phyloP scores from a whole-genome alignment of 1,140 invertebrate species.

The Lucilia cuprina region DNA sequence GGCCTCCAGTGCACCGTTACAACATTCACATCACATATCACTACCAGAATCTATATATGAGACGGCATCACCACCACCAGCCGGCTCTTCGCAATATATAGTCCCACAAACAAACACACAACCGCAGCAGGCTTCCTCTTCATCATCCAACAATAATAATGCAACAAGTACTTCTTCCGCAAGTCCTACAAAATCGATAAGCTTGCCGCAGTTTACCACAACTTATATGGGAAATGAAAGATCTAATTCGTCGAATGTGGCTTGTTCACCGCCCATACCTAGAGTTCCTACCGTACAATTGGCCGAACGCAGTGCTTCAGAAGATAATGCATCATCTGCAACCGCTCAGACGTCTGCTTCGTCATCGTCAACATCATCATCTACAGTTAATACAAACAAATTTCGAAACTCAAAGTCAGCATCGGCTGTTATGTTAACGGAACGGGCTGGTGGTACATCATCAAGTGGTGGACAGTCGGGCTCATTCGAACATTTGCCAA shows the following conservation, averaged over 20 bases:
- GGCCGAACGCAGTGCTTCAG: neutral
- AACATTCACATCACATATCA: slow-evolving; percentile 60
- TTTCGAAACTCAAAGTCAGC: slow-evolving; percentile 54
- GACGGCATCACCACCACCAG: slow-evolving; percentile 57
- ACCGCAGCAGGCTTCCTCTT: neutral
- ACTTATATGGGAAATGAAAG: slow-evolving; percentile 30
- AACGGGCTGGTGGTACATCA: slow-evolving; percentile 28
- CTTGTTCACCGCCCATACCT: slow-evolving; percentile 34
- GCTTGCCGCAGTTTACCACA: slow-evolving; percentile 37
- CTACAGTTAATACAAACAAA: slow-evolving; percentile 39
- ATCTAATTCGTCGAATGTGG: neutral
- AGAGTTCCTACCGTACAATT: slow-evolving; percentile 1
- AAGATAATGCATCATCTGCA: slow-evolving; percentile 36
- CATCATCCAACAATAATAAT: slow-evolving; percentile 45
- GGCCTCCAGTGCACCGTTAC: slow-evolving; percentile 45
- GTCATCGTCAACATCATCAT: slow-evolving; percentile 23
- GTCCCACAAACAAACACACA: slow-evolving; percentile 48
- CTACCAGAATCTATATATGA: slow-evolving; percentile 59
- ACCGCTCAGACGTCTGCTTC: slow-evolving; percentile 38
- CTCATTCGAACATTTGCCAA: slow-evolving; percentile 60
- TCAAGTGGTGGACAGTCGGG: neutral
- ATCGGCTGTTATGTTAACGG: slow-evolving; percentile 38
- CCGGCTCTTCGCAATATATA: slow-evolving; percentile 58
- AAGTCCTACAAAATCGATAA: slow-evolving; percentile 37
- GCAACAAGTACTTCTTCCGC: slow-evolving; percentile 35